phyloP scores from a whole-genome alignment of 2,113 vertebrate genomes.

The Burhinus bistriatus region DNA sequence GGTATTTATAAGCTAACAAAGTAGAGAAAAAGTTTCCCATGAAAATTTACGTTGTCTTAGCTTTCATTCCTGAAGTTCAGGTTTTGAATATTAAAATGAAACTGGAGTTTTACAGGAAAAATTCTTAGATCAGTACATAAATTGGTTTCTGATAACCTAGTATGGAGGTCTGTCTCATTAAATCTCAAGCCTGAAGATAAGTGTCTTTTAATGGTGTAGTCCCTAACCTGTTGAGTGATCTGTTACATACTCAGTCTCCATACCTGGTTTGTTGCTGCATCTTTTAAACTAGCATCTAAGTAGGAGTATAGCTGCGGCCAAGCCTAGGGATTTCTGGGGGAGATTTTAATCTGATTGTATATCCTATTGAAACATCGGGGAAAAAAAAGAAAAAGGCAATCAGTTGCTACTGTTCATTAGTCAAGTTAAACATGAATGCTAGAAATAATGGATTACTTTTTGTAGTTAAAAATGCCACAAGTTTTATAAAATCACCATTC shows the following conservation, averaged over 20 bases:
- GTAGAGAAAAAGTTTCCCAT: not conserved
- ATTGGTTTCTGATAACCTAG: not conserved
- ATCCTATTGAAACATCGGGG: not conserved
- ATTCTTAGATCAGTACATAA: not conserved
- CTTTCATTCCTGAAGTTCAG: not conserved
- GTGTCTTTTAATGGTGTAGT: not conserved
- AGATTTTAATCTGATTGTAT: not conserved
- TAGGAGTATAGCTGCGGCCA: not conserved
- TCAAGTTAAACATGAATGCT: no score
- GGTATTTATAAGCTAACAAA: not conserved
- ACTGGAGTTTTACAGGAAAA: not conserved
- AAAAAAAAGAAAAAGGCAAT: no score
- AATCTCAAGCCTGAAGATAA: not conserved
- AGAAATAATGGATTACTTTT: no score
- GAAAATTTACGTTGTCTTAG: not conserved
- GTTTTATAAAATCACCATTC: no score
- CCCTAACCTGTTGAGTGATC: not conserved
- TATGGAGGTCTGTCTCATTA: not conserved
- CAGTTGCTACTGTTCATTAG: no score
- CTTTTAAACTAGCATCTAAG: not conserved
- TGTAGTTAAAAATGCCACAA: no score
- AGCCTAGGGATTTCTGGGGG: not conserved
- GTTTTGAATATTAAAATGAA: not conserved
- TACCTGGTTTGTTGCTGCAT: not conserved
- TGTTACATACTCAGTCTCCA: not conserved